Base-by-base conservation (phyloP, 2,113 vertebrate species). In the Oryctolagus cuniculus region DNA sequence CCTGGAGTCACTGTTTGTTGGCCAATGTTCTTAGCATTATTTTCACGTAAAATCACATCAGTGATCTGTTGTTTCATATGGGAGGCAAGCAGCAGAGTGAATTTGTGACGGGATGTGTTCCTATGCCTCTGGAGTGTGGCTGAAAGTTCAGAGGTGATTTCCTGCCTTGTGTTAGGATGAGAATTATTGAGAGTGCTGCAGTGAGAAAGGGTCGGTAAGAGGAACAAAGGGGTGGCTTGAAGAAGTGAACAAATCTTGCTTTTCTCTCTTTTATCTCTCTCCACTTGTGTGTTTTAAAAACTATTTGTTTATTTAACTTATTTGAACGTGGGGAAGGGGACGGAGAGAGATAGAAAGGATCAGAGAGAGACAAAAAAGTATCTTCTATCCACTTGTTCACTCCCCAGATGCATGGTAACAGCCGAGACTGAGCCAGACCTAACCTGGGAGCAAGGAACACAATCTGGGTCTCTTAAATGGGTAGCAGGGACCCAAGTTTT, bases 31-130 rank as follows among this genome's bases (percentile, higher is more conserved):
- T 96, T 49, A n/a, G 64, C 31, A 53, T 85, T 75, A 89, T 91
- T 96, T 82, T 94, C 70, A 25, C 72, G 82, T 77, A 66, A 77
- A 93, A 67, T 34, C 17, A 66, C 25, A 67, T 84, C 27, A n/a
- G 19, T 63, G 85, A 75, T 85, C 63, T 38, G 10, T 73, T 90
- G 38, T 89, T 91, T 74, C 61, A 29, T 63, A 75, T 27, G 22
- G 3, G 61, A 87, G 66, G 25, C 11, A 81, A 85, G 31, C 9
- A 27, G 38, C 27, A 61, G 10, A 3, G 0, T 53, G 8, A 66
- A 16, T 77, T 64, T 86, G 34, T 74, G 49, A 64, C 15, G 92
- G 53, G 49, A 80, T 61, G 24, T 29, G 24, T 53, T 67, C 3
- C 31, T 86, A 29, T 44, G 53, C 19, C n/a, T 72, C 55, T 24